A percentile compares a stretch with the other conserved stretches of the same genome.
Conservation (phyloP, 2,888 invertebrate genomes). For the Scaptomyza cyrtandrae region DNA sequence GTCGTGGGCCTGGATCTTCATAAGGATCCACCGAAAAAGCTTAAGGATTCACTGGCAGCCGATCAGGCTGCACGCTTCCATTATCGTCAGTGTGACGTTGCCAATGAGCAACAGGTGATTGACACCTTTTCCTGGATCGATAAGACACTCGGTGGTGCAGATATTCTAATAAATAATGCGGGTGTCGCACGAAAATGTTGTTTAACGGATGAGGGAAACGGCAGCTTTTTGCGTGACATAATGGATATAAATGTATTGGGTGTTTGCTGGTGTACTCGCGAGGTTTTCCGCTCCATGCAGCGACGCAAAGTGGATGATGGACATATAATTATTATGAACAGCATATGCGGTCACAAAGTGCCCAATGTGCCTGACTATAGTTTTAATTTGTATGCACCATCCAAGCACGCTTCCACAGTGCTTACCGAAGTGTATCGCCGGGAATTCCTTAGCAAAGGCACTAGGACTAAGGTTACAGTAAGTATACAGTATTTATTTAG, state of each 20-base stretch:
- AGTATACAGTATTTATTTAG: not conserved
- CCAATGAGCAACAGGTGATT: not conserved
- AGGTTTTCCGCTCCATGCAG: not conserved
- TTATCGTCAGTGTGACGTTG: not conserved
- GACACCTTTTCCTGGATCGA: conserved; percentile 1
- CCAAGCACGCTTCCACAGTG: not conserved
- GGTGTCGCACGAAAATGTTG: not conserved
- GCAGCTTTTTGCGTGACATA: not conserved
- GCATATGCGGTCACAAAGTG: not conserved
- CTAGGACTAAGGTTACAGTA: not conserved
- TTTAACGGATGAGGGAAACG: not conserved
- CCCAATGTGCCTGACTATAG: not conserved
- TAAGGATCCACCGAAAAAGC: not conserved
- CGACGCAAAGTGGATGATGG: not conserved
- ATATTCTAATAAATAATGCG: not conserved
- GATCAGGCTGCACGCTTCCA: not conserved
- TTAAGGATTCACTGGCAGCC: not conserved
- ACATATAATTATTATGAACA: not conserved
- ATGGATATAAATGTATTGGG: not conserved
- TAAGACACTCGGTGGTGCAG: not conserved
- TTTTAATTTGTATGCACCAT: not conserved
- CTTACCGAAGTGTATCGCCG: not conserved
- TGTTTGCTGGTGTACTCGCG: not conserved
- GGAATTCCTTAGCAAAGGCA: not conserved
- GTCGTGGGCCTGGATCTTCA: not conserved